Percentiles rank a stretch among this genome's conserved stretches.
These are phyloP conservation scores for Harpalus rubripes DNA, from an alignment of 2,888 invertebrate genomes.

Conservation along the genomic window DNA sequence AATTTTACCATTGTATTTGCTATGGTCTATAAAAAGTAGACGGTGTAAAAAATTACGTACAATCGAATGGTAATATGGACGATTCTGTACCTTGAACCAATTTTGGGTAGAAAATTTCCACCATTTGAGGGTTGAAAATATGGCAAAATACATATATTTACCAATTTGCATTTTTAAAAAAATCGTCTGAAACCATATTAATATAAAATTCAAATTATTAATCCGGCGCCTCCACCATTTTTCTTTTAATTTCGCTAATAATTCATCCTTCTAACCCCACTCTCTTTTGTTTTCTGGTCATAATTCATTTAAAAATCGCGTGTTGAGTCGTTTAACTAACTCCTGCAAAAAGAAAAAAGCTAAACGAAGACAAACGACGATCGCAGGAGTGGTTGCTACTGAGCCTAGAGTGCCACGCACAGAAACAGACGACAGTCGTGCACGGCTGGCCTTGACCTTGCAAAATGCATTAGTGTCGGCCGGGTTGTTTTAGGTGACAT, in stretches of 20 bases:
- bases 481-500: slow-evolving; percentile 46
- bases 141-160: no score
- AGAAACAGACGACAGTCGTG: slow-evolving; percentile 29
- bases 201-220: no score
- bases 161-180: no score
- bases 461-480: slow-evolving; percentile 49
- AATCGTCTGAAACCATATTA: no score
- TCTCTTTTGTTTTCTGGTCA: neutral
- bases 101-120: no score
- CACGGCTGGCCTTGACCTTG: slow-evolving; percentile 45
- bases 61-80: no score
- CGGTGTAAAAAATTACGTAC: no score
- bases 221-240: neutral
- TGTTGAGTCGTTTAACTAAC: slow-evolving; percentile 7
- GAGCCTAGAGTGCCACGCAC: slow-evolving; percentile 19
- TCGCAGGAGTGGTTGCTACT: slow-evolving; percentile 6
- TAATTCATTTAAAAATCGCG: slow-evolving; percentile 25
- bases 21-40: no score
- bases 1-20: no score
- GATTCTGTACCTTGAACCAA: no score
- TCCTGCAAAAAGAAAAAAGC: slow-evolving; percentile 21
- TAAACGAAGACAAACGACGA: slow-evolving; percentile 23
- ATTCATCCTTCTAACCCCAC: neutral
- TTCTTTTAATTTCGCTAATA: neutral
- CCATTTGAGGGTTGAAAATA: no score